Evolutionary conservation across 2,888 invertebrate species (phyloP), one percentile per base, ranked within the genome.

Genomic region (Argyresthia goedartella): DNA sequence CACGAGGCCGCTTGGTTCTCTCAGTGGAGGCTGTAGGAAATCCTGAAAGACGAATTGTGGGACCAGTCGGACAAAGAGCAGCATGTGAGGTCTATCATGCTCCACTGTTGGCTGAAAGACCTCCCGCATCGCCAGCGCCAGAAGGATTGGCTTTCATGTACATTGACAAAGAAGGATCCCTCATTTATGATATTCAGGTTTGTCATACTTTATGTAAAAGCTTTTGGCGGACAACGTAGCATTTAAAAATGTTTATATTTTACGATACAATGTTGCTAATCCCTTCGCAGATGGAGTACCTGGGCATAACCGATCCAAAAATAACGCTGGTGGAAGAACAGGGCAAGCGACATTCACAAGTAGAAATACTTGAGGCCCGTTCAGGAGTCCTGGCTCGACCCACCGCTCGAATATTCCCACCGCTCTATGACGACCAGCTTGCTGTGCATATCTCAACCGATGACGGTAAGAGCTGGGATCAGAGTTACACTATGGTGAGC

Each of bases 51-150:
- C 87, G 89, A 56, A 87, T 96, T 49, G 89, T 89, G 15, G 96
- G 96, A 0, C 81, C 82, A 49, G 91, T 95, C 1, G 87, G 92
- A 25, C 92, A 94, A 11, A 89, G 93, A 60, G 91, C 92, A 0
- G 90, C 92, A 0, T 95, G 95, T 65, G 95, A 95, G 72, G 82
- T 95, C 52, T 95, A 93, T 71, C 94, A 95, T 66, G 90, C 93
- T 0, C 87, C 92, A 0, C 68, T 94, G 43, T 78, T 91, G 1
- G 88, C 89, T 0, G 81, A 89, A 66, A 75, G 84, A 54, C 63
- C 76, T 60, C 87, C 72, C 36, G 86, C 69, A 52, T 73, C 76
- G 57, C 82, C 64, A 56, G 85, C 70, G 60, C 88, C 89, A 56
- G 90, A 87, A 33, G 95, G 95, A 9, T 73, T 95, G 53, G 93